A percentile compares a stretch with the other conserved stretches of the same genome.
Evolutionary conservation across 2,797 vertebrate species (phyloP).

Genomic region (Anniella stebbinsi): DNA sequence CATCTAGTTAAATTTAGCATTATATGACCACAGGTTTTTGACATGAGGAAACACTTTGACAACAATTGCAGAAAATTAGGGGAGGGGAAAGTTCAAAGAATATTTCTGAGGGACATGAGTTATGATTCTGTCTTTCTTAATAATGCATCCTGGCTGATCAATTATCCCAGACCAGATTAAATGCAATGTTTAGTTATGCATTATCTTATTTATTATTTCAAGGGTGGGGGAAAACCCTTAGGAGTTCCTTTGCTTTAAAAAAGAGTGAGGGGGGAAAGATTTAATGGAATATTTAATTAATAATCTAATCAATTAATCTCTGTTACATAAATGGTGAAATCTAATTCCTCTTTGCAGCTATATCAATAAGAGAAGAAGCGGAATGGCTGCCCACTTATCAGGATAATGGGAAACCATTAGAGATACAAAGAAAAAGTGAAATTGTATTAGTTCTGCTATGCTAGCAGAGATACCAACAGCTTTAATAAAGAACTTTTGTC

Average conservation of each 20-base stretch:
- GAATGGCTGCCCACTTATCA: conserved; percentile 78
- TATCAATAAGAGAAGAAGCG: conserved; percentile 73
- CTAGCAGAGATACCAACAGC: conserved; percentile 57
- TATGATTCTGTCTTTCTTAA: conserved; percentile 60
- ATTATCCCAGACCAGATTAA: conserved; percentile 77
- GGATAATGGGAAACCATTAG: conserved; percentile 69
- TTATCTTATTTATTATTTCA: conserved; percentile 82
- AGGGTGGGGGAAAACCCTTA: conserved; percentile 71
- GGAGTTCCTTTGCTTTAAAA: conserved; percentile 66
- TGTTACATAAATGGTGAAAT: conserved; percentile 77
- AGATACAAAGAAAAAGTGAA: conserved; percentile 74
- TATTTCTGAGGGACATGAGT: conserved; percentile 46
- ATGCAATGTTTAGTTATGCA: conserved; percentile 77
- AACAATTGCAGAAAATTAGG: background rate
- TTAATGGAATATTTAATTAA: conserved; percentile 85
- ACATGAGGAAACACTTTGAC: background rate
- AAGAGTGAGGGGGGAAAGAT: conserved; percentile 49
- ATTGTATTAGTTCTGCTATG: conserved; percentile 72
- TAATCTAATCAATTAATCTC: conserved; percentile 86
- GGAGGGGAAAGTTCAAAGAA: background rate
- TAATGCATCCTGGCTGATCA: conserved; percentile 62
- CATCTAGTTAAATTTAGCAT: conserved; percentile 15
- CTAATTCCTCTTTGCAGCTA: conserved; percentile 78
- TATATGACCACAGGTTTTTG: conserved; percentile 6
- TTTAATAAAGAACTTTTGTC: conserved; percentile 54